Percentiles rank a stretch among this genome's conserved stretches.
Conservation (phyloP, 2,888 invertebrate species). For the Ormyrus thymus region DNA sequence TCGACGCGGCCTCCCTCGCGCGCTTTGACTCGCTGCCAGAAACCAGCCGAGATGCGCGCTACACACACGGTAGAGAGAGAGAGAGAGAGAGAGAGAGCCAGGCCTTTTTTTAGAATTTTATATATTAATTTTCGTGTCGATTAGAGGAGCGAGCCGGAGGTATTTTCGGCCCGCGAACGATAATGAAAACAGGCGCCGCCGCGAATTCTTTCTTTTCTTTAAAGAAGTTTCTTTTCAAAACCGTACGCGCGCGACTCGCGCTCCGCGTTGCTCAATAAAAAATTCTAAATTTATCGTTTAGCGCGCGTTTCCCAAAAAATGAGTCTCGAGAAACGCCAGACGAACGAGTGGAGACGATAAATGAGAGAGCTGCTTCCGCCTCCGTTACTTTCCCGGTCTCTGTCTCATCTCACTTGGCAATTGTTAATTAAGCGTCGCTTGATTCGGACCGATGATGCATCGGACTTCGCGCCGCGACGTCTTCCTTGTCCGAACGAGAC, state of each 20-base stretch:
- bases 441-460: constrained; percentile 41
- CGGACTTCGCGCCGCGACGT: constrained; percentile 9
- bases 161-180: background rate
- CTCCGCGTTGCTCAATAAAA: too few relatives aligned
- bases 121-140: constrained; percentile 50
- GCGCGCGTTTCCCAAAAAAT: too few relatives aligned
- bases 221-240: background rate
- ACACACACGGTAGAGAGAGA: background rate
- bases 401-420: constrained; percentile 25
- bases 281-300: too few relatives aligned
- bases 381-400: background rate
- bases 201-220: background rate
- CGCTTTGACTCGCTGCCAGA: constrained; percentile 54
- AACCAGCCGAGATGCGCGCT: background rate
- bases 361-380: background rate
- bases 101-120: constrained; percentile 39
- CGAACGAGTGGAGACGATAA: background rate
- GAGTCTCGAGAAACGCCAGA: too few relatives aligned
- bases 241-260: background rate
- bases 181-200: background rate
- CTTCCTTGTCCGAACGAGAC: constrained; percentile 30
- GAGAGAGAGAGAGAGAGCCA: background rate
- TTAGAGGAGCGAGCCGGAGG: constrained; percentile 1
- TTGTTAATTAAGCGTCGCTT: constrained; percentile 37
- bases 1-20: background rate